These are phyloP conservation scores for Drosophila diplacantha DNA, from an alignment of 2,888 invertebrate species.

Conservation along the genomic window DNA sequence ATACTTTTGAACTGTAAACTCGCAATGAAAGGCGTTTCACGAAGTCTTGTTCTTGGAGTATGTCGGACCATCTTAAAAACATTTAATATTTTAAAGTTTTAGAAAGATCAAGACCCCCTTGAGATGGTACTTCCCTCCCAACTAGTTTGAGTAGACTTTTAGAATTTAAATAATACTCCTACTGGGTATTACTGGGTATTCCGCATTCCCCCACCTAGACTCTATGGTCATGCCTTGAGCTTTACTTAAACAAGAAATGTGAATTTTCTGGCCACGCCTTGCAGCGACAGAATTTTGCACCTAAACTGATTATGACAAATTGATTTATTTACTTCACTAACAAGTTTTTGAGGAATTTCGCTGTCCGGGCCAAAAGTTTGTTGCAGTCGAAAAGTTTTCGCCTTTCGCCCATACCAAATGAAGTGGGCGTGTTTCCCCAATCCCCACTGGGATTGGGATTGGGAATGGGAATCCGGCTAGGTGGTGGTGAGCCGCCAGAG, in stretches of 20 bases:
- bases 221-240: constrained; percentile 10
- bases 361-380: constrained; percentile 57
- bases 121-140: background rate
- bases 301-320: constrained; percentile 75
- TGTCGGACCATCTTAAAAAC: background rate
- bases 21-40: constrained; percentile 12
- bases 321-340: constrained; percentile 75
- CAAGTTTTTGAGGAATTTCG: constrained; percentile 69
- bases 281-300: constrained; percentile 68
- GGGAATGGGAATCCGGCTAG: background rate
- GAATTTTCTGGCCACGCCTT: constrained; percentile 56
- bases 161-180: background rate
- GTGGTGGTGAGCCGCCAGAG: background rate
- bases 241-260: constrained; percentile 46
- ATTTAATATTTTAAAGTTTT: background rate
- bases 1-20: constrained; percentile 46
- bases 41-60: constrained; percentile 1
- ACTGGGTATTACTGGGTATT: constrained; percentile 14
- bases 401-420: constrained; percentile 57
- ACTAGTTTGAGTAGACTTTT: background rate
- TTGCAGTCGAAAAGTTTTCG: constrained; percentile 60
- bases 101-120: background rate
- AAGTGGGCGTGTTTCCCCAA: constrained; percentile 34
- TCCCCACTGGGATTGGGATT: background rate
- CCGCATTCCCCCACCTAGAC: background rate